Evolutionary conservation across 2,888 invertebrate genomes (phyloP), one percentile per base, ranked within the genome.

Genomic region (Orthosia incerta): DNA sequence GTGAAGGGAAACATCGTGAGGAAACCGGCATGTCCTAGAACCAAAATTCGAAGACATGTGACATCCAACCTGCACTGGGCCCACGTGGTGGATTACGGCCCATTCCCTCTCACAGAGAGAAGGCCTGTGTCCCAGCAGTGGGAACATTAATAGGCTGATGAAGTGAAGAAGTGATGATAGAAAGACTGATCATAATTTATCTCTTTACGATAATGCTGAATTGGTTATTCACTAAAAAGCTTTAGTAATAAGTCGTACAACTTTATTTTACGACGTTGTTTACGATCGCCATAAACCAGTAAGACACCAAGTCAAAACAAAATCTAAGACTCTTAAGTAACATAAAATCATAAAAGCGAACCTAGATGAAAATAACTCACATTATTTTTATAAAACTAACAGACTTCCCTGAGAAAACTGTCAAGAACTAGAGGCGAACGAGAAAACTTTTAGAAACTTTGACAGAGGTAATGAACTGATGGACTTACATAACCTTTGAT

Each of bases 391-490:
- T 20, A 26, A 50, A 5, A 20, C 48, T 20, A 57, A 53, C 48
- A 50, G 23, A 62, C 16, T 57, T 57, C 16, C 20, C 18, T n/a
- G 15, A 16, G n/a, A 12, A 74, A 67, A 63, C 60, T 53, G 48
- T 53, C 66, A 60, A 26, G 13, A 66, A 70, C 55, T 48, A 60
- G 51, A 20, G 26, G 26, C 9, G 63, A 67, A 67, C 62, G 26
- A n/a, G 23, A 26, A 61, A 78, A 74, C n/a, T 81, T 78, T 62
- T 45, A 15, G 11, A 74, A 74, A 77, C 69, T 81, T 74, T 80
- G 74, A 69, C 63, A 67, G 20, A 15, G 20, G 23, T 80, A 67
- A 73, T 63, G 61, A 70, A 71, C 55, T 46, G 73, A 57, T 74
- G 50, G 74, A 5, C 62, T 31, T 26, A 67, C n/a, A 45, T 1